A percentile compares a stretch with the other conserved stretches of the same genome.
phyloP scores from a whole-genome alignment of 2,113 vertebrate species.

The Ictalurus furcatus region DNA sequence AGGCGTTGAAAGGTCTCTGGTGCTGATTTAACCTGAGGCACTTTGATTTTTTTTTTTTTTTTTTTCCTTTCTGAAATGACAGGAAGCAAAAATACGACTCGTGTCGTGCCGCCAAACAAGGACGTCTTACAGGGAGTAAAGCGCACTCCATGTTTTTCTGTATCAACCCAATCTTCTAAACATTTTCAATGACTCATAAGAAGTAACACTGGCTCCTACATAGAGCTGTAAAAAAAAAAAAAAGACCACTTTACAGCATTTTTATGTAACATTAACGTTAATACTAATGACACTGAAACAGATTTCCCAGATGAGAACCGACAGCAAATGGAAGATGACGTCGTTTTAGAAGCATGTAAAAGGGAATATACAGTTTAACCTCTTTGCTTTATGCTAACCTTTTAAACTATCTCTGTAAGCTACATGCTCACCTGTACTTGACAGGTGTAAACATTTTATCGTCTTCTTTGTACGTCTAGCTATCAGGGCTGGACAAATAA shows the following conservation, averaged over 20 bases:
- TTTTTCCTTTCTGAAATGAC: constrained; percentile 24
- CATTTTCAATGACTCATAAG: not conserved
- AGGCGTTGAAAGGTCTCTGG: constrained; percentile 19
- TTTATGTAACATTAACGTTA: not conserved
- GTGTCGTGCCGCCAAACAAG: not conserved
- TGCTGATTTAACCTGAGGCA: not conserved
- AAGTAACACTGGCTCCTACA: not conserved
- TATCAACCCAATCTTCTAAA: not conserved
- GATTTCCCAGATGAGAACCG: not conserved
- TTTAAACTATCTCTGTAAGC: not conserved
- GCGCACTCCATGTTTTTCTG: not conserved
- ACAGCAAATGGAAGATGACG: too few species aligned
- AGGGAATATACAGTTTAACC: not conserved
- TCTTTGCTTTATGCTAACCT: not conserved
- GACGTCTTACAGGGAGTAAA: not conserved
- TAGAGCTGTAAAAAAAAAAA: not conserved
- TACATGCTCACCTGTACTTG: not conserved
- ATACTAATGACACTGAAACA: not conserved
- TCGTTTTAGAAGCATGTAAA: too few species aligned
- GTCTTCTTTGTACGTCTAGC: too few species aligned
- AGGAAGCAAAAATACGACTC: not conserved
- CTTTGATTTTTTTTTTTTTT: not conserved
- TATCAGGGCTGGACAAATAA: too few species aligned
- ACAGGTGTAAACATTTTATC: too few species aligned
- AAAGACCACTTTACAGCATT: not conserved